phyloP scores from a whole-genome alignment of 2,113 vertebrate species.

The Willisornis vidua region DNA sequence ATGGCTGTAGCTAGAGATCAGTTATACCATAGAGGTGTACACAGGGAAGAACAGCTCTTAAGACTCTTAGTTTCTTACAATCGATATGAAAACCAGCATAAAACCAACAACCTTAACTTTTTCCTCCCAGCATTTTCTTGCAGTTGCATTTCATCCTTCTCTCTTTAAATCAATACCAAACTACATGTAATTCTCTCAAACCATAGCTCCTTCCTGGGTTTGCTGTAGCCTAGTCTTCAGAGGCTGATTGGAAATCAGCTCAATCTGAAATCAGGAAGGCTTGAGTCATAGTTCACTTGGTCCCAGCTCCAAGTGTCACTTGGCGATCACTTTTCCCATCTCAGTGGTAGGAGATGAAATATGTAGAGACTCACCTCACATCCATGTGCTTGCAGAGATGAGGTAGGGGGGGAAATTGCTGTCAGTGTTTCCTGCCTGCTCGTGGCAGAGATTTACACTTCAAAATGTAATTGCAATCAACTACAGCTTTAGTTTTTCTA shows the following conservation, averaged over 20 bases:
- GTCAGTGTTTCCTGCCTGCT: not conserved
- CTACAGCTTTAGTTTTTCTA: not conserved
- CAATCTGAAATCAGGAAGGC: conserved; percentile 33
- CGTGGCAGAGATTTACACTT: not conserved
- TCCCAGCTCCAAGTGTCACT: conserved; percentile 25
- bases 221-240: conserved; percentile 4
- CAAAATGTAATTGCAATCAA: conserved; percentile 12
- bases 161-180: conserved; percentile 42
- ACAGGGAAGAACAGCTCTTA: not conserved
- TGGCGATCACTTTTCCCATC: not conserved
- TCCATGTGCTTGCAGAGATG: not conserved
- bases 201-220: conserved; percentile 16
- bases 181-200: conserved; percentile 43
- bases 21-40: not conserved
- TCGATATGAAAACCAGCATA: not conserved
- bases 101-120: not conserved
- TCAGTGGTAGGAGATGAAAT: conserved; percentile 36
- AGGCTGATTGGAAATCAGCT: conserved; percentile 42
- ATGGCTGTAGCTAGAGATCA: not conserved
- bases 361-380: not conserved
- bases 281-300: conserved; percentile 47
- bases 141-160: not conserved
- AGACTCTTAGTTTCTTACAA: not conserved
- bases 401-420: not conserved
- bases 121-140: not conserved